phyloP scores from a whole-genome alignment of 2,888 invertebrate species.

The Cryptocephalus moraei region DNA sequence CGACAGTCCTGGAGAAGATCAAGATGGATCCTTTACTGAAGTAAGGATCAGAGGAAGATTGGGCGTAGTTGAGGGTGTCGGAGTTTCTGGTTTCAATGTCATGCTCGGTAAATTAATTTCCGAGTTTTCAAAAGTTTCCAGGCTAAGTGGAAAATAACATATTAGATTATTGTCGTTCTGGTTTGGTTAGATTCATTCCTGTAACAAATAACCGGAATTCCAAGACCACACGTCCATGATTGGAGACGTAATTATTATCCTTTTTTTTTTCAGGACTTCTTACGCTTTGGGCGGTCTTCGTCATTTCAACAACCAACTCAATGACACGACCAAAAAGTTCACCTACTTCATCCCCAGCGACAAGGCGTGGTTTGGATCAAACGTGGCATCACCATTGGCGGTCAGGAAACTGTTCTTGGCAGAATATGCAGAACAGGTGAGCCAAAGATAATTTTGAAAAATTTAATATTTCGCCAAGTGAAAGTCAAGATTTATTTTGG shows the following conservation, averaged over 20 bases:
- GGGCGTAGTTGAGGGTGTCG: too few relatives aligned
- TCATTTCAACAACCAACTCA: conserved; percentile 68
- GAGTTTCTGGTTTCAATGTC: too few relatives aligned
- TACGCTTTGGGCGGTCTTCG: conserved; percentile 64
- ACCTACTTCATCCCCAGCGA: conserved; percentile 90
- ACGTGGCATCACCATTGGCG: conserved; percentile 65
- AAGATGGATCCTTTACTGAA: conserved; percentile 79
- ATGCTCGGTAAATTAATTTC: too few relatives aligned
- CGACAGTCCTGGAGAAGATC: conserved; percentile 74
- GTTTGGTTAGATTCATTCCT: too few relatives aligned
- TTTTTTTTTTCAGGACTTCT: conserved; percentile 53
- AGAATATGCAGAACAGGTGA: conserved; percentile 71
- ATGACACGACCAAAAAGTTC: conserved; percentile 65
- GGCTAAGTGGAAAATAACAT: too few relatives aligned
- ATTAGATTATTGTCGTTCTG: too few relatives aligned
- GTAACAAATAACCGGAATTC: too few relatives aligned
- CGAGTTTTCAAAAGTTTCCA: too few relatives aligned
- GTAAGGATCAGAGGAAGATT: conserved; percentile 42
- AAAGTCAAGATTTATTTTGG: too few relatives aligned
- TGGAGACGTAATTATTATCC: too few relatives aligned
- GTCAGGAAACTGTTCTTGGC: conserved; percentile 77
- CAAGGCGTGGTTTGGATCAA: conserved; percentile 76
- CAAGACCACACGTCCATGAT: too few relatives aligned
- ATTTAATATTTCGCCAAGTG: too few relatives aligned
- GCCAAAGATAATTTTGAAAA: conserved; percentile 20